phyloP scores from a whole-genome alignment of 2,113 vertebrate genomes.

The Anolis carolinensis region DNA sequence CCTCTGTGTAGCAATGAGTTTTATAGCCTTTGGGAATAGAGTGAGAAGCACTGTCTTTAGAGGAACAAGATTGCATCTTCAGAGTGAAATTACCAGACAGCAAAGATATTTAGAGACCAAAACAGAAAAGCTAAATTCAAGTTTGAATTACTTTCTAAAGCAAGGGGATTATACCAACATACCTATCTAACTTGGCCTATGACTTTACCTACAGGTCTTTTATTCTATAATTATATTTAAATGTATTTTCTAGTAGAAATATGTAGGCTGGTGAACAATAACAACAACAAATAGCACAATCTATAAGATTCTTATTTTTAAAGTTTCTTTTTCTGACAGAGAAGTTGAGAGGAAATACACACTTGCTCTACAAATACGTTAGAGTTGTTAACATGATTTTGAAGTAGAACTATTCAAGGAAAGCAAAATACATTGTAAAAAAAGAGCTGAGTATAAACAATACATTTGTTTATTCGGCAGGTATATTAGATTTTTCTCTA shows the following conservation, averaged over 20 bases:
- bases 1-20: slow-evolving; percentile 1
- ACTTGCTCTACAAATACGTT: background rate
- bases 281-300: background rate
- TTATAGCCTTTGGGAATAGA: background rate
- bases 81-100: background rate
- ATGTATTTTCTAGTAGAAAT: background rate
- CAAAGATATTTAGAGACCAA: background rate
- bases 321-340: background rate
- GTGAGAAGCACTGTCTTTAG: slow-evolving; percentile 2
- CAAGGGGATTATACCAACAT: background rate
- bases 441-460: background rate
- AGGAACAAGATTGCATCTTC: slow-evolving; percentile 15
- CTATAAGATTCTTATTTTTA: background rate
- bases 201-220: background rate
- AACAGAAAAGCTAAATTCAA: slow-evolving; percentile 4
- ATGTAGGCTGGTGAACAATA: background rate
- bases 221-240: background rate
- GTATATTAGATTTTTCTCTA: background rate
- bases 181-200: background rate
- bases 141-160: slow-evolving; percentile 8
- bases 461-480: slow-evolving; percentile 4
- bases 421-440: background rate
- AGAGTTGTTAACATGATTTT: background rate
- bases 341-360: background rate
- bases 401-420: background rate